A percentile compares a stretch with the other conserved stretches of the same genome.
Conservation (phyloP, 2,888 invertebrate species). For the Clepsis dumicolana region DNA sequence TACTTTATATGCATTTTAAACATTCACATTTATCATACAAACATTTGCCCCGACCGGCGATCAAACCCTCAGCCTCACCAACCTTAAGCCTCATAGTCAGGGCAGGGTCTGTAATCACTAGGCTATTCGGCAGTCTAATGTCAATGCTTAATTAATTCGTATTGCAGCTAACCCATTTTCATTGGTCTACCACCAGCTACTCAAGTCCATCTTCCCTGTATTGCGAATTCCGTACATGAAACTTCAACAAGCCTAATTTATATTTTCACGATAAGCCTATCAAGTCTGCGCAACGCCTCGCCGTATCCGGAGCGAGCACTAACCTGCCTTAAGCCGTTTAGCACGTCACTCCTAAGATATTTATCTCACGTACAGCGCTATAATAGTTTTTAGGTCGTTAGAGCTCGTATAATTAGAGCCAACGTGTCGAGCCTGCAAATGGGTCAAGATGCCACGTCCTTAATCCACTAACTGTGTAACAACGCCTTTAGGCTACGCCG, state of each 20-base stretch:
- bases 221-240: no score
- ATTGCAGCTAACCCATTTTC: no score
- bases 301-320: slow-evolving; percentile 13
- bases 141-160: no score
- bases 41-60: no score
- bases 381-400: slow-evolving; percentile 63
- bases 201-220: no score
- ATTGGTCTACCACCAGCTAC: no score
- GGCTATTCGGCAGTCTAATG: no score
- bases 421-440: slow-evolving; percentile 66
- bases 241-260: slow-evolving; percentile 11
- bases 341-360: slow-evolving; percentile 37
- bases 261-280: slow-evolving; percentile 34
- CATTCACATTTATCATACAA: no score
- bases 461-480: slow-evolving; percentile 68
- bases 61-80: no score
- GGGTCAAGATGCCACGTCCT: slow-evolving; percentile 72
- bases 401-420: slow-evolving; percentile 63
- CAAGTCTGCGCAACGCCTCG: neutral
- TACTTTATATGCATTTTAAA: no score
- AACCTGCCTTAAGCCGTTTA: slow-evolving; percentile 18
- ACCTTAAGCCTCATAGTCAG: no score
- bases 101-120: no score
- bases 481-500: slow-evolving; percentile 66
- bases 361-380: slow-evolving; percentile 40